Evolutionary conservation across 2,888 invertebrate genomes (phyloP), one percentile per base, ranked within the genome.

Genomic region (Agrilus biguttatus): DNA sequence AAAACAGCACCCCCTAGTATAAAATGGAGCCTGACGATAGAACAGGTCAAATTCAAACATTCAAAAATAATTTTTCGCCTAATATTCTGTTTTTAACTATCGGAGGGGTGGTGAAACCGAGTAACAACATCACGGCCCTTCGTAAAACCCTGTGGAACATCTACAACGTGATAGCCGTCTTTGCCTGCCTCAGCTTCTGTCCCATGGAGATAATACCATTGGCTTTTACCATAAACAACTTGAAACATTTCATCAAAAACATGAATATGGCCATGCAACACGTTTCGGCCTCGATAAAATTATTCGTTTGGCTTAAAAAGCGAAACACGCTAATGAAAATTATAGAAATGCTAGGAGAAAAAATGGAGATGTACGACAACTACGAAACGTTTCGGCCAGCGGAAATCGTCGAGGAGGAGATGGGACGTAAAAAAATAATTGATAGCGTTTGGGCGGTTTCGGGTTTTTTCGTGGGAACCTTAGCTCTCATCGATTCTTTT

Each of bases 241-340:
- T 54, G 8, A 48, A 50, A 19, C 51, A 49, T 23, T 45, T 53
- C 8, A 53, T 53, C 37, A 52, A 51, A 44, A 55, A 55, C 43
- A 46, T 53, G 17, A 54, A 53, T 39, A 52, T 55, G 17, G 50
- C 51, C 7, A 37, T 51, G 32, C 52, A 53, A 1, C 54, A 54
- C 43, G 37, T 52, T 14, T 38, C 54, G 14, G 47, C 50, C 2
- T 42, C 41, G 10, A 41, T 51, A 23, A 55, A 55, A 41, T 47
- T 53, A 7, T 34, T 44, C 8, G 46, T 49, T 19, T 55, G 55
- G 55, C 50, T 53, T 36, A 17, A 42, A 7, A 40, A 47, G 8
- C 42, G 53, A 33, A 47, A 49, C 33, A 42, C 44, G 10, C 51
- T 55, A 5, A 23, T 54, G n/a, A 32, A 41, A 3, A 47, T 54